Percentiles rank a stretch among this genome's conserved stretches.
Conservation (phyloP, 2,797 vertebrate genomes). For the Pelochelys cantorii region DNA sequence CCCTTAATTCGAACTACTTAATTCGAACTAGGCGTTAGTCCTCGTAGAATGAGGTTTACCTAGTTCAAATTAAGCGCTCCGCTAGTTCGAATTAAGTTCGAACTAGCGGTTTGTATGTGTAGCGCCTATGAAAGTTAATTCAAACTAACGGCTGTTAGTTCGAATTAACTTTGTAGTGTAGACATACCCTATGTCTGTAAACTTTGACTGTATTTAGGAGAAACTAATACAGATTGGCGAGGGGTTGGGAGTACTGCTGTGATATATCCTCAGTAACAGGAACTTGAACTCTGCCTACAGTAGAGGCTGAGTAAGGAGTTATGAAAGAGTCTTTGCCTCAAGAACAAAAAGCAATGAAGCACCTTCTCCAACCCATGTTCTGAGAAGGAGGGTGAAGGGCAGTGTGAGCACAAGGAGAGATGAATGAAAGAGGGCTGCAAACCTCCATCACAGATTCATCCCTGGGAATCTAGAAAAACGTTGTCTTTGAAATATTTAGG, state of each 20-base stretch:
- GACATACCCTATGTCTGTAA: no score
- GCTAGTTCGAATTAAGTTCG: no score
- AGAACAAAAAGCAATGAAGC: not conserved
- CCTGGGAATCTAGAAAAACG: slow-evolving; percentile 24
- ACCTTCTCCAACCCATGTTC: not conserved
- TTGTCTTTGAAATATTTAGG: slow-evolving; percentile 39
- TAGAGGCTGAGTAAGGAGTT: not conserved
- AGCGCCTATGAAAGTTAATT: no score
- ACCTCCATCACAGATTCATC: slow-evolving; percentile 28
- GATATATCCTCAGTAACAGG: not conserved
- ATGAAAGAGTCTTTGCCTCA: not conserved
- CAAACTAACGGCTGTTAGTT: no score
- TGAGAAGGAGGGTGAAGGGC: not conserved
- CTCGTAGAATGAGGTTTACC: no score
- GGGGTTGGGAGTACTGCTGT: not conserved
- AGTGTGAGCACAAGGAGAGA: not conserved
- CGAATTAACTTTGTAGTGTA: no score
- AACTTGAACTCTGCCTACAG: not conserved
- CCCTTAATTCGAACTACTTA: no score
- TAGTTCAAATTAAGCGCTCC: no score
- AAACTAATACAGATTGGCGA: not conserved
- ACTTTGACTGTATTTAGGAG: not conserved
- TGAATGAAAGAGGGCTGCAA: not conserved
- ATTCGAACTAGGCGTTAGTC: no score
- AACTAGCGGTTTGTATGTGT: no score